These are phyloP conservation scores for Lordiphosa andalusiaca DNA, from an alignment of 2,888 invertebrate genomes.

Conservation along the genomic window DNA sequence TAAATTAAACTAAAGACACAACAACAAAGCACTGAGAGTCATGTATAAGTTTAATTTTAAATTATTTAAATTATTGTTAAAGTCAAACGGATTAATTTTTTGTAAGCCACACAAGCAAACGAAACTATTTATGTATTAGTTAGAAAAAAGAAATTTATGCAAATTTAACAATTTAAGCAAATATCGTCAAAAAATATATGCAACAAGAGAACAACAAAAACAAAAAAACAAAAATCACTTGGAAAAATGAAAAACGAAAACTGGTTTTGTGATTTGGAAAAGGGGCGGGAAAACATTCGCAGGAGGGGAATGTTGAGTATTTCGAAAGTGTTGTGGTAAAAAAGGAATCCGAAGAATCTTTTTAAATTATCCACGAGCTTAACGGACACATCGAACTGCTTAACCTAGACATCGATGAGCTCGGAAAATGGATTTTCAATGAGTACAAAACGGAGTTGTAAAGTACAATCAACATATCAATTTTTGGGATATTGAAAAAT, in stretches of 20 bases:
- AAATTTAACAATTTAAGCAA: constrained; percentile 51
- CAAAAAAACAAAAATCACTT: too few relatives aligned
- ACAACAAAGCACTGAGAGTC: constrained; percentile 68
- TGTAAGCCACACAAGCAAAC: constrained; percentile 39
- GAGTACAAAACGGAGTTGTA: too few relatives aligned
- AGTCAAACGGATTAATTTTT: constrained; percentile 6
- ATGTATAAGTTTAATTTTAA: constrained; percentile 61
- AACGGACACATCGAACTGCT: too few relatives aligned
- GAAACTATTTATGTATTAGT: constrained; percentile 68
- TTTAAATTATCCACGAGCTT: too few relatives aligned
- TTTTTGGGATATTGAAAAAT: too few relatives aligned
- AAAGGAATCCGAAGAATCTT: too few relatives aligned
- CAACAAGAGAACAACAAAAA: constrained; percentile 34
- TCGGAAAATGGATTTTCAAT: too few relatives aligned
- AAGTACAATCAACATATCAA: too few relatives aligned
- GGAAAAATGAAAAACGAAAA: constrained; percentile 39
- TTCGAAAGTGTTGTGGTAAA: too few relatives aligned
- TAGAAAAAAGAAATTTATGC: constrained; percentile 63
- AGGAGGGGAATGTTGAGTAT: too few relatives aligned
- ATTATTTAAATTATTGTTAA: constrained; percentile 48
- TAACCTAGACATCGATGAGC: too few relatives aligned
- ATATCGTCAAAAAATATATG: constrained; percentile 49
- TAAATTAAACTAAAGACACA: constrained; percentile 33
- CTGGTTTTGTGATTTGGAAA: neutral
- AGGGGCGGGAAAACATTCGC: too few relatives aligned